A percentile compares a stretch with the other conserved stretches of the same genome.
Evolutionary conservation across 2,113 vertebrate species (phyloP).

Genomic region (Gambusia affinis): DNA sequence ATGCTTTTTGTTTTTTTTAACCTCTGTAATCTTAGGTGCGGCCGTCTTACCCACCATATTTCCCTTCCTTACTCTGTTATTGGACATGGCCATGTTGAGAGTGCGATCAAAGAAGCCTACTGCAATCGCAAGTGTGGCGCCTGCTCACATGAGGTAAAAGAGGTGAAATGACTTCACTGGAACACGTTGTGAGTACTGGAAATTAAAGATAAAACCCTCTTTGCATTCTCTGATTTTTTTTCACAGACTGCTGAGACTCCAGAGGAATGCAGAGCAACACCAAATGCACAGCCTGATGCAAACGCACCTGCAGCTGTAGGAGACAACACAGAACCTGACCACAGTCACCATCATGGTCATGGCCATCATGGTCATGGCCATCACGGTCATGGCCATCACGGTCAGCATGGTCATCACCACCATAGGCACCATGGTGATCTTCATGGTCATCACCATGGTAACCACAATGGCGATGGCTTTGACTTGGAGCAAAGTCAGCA

Average conservation of each 20-base stretch:
- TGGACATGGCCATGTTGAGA: conserved; percentile 83
- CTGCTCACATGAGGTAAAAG: conserved; percentile 84
- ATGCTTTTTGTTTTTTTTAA: conserved; percentile 3
- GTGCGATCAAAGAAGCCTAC: conserved; percentile 87
- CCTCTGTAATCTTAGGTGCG: conserved; percentile 82
- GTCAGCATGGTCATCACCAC: not conserved
- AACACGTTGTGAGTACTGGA: not conserved
- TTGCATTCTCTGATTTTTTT: not conserved
- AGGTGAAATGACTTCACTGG: not conserved
- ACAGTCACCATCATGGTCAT: not conserved
- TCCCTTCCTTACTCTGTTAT: conserved; percentile 88
- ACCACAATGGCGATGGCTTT: not conserved
- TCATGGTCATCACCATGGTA: conserved; percentile 23
- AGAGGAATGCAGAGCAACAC: conserved; percentile 59
- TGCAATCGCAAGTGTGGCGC: conserved; percentile 87
- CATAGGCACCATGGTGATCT: too few species aligned
- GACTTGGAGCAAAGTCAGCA: conserved; percentile 24
- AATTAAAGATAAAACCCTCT: not conserved
- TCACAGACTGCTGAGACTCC: conserved; percentile 53
- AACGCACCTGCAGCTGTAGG: conserved; percentile 21
- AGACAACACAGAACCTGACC: conserved; percentile 29
- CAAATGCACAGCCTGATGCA: conserved; percentile 42
- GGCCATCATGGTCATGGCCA: conserved; percentile 25
- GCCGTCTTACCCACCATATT: conserved; percentile 88
- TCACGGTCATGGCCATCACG: not conserved